Base-by-base conservation (phyloP, 2,888 invertebrate genomes). In the Dyspetes luteomarginatus region DNA sequence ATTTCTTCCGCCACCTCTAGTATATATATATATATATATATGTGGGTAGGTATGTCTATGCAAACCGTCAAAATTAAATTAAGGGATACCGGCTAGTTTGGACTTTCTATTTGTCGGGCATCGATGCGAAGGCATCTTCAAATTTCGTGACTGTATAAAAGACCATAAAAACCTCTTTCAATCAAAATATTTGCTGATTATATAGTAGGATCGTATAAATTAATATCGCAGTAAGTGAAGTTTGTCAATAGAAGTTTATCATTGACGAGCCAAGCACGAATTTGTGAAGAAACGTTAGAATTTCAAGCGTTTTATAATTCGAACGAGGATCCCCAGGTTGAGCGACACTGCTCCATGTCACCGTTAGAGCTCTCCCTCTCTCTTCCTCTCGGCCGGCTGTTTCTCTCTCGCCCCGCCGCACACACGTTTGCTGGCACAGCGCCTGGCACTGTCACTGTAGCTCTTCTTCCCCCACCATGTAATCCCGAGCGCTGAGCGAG, bases 311-410 rank as follows among this genome's bases (percentile, higher is more conserved):
- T 45, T 75, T 68, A 24, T 26, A 52, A n/a, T n/a, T n/a, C n/a
- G 52, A 5, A 15, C 75, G 43, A 1, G 82, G 75, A 85, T 58
- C 89, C 87, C 15, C 72, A 45, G 77, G 83, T 86, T 90, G 90
- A 88, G 89, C 79, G 84, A 9, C 90, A 85, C 89, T 89, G 89
- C 45, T 81, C 79, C 83, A 86, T 89, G 89, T 90, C 90, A 89
- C 88, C 88, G 89, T 89, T 89, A 89, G 85, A 84, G 85, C 88
- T 87, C 86, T 85, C 84, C 85, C 85, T 86, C 85, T 84, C 72
- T 78, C 76, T 56, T 78, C 62, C 84, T 64, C 67, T 48, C 56
- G 24, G 2, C 71, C 28, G 45, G 41, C 67, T 71, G 50, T 17
- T 36, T 80, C 72, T 64, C 71, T 56, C 65, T 68, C 56, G 43